Percentiles rank a stretch among this genome's conserved stretches.
Conservation (phyloP, 2,888 invertebrate species). For the Pogonocherus hispidulus region DNA sequence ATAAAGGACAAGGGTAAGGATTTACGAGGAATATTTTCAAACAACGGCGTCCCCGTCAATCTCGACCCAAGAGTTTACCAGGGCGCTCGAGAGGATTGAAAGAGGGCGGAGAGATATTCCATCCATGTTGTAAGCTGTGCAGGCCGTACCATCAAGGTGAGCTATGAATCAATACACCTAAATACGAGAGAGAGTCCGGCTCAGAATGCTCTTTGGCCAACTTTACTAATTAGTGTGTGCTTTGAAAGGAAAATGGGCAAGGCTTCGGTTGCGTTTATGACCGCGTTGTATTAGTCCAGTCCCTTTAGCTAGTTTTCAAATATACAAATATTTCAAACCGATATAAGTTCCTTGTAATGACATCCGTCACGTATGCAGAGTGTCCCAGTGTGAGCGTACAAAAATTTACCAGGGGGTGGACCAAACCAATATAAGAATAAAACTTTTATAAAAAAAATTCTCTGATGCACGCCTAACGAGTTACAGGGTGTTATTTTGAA, state of each 20-base stretch:
- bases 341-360: no score
- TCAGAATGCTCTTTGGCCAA: conserved; percentile 18
- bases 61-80: conserved; percentile 12
- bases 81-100: not conserved
- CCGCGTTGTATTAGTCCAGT: no score
- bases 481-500: no score
- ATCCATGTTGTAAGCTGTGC: conserved; percentile 7
- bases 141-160: conserved; percentile 8
- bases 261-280: not conserved
- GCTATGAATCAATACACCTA: conserved; percentile 32
- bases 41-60: conserved; percentile 21
- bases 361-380: no score
- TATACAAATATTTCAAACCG: no score
- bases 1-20: conserved; percentile 17
- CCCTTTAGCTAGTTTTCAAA: no score
- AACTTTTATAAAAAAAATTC: no score
- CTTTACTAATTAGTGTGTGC: conserved; percentile 12
- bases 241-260: conserved; percentile 5
- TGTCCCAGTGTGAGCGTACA: no score
- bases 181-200: conserved; percentile 23
- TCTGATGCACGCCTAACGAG: no score
- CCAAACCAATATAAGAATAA: no score
- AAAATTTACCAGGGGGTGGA: no score
- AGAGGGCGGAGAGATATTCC: not conserved
- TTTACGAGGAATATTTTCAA: conserved; percentile 26